phyloP scores from a whole-genome alignment of 2,888 invertebrate species.

The Boloria euphrosyne region DNA sequence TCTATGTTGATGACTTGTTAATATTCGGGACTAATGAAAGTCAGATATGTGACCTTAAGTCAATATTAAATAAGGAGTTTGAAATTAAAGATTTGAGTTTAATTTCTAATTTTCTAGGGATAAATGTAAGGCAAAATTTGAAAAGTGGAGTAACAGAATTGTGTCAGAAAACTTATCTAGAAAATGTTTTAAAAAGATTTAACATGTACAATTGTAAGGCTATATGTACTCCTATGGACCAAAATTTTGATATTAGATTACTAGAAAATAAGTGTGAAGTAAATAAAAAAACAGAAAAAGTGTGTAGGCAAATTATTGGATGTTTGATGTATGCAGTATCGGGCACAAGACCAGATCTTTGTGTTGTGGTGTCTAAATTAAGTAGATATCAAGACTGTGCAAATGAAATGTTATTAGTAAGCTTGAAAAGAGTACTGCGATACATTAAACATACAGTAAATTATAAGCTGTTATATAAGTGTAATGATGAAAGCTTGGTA shows the following conservation, averaged over 20 bases:
- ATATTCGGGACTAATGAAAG: constrained; percentile 30
- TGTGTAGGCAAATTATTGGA: constrained; percentile 40
- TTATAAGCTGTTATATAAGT: constrained; percentile 26
- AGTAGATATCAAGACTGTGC: constrained; percentile 36
- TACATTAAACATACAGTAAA: constrained; percentile 1
- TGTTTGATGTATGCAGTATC: constrained; percentile 38
- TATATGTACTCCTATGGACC: constrained; percentile 37
- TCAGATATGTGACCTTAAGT: constrained; percentile 15
- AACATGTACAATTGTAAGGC: constrained; percentile 40
- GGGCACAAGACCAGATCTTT: constrained; percentile 41
- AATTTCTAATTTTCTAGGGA: constrained; percentile 29
- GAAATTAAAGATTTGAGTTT: constrained; percentile 41
- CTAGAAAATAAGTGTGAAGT: constrained; percentile 16
- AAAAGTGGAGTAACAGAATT: constrained; percentile 25
- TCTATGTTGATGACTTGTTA: constrained; percentile 41
- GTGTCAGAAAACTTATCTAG: constrained; percentile 32
- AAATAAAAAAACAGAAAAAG: constrained; percentile 35
- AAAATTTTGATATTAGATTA: constrained; percentile 37
- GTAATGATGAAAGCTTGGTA: constrained; percentile 10
- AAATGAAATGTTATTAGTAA: constrained; percentile 24
- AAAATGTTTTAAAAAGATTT: constrained; percentile 37
- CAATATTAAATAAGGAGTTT: constrained; percentile 33
- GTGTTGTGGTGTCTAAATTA: constrained; percentile 32
- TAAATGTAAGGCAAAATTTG: too few species aligned
- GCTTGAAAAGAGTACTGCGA: constrained; percentile 24